A percentile compares a stretch with the other conserved stretches of the same genome.
phyloP scores from a whole-genome alignment of 2,113 vertebrate genomes.

The Ibidorhyncha struthersii region DNA sequence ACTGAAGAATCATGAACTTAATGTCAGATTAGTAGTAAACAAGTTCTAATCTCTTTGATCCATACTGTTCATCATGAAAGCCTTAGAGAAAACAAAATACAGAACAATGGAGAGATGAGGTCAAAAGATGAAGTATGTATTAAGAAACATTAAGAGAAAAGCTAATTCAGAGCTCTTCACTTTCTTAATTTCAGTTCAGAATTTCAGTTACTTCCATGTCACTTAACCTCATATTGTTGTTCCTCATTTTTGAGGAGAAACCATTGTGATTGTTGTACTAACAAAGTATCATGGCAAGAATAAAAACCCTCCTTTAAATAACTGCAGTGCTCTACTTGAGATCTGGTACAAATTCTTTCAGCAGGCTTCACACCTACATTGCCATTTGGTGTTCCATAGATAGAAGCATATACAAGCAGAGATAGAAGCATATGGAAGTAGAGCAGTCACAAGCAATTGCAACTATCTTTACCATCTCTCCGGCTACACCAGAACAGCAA shows the following conservation, averaged over 20 bases:
- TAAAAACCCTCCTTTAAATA: neutral
- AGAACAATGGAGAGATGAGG: neutral
- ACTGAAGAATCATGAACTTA: neutral
- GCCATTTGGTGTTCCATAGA: neutral
- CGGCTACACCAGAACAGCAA: neutral
- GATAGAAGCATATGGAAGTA: neutral
- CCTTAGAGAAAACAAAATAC: neutral
- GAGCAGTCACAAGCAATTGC: neutral
- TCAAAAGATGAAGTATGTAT: neutral
- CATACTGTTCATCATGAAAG: neutral
- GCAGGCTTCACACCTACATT: neutral
- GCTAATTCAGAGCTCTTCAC: neutral
- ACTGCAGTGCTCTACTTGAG: neutral
- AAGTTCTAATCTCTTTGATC: neutral
- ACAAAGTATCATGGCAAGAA: neutral
- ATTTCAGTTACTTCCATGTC: neutral
- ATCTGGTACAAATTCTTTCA: neutral
- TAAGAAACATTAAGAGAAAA: neutral
- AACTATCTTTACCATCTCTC: neutral
- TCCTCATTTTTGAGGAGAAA: neutral
- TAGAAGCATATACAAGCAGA: neutral
- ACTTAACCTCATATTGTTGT: neutral
- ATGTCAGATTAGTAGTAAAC: neutral
- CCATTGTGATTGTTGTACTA: neutral
- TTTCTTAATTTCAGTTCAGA: neutral